Evolutionary conservation across 2,113 vertebrate genomes (phyloP), one percentile per base, ranked within the genome.

Genomic region (Marmota monax): DNA sequence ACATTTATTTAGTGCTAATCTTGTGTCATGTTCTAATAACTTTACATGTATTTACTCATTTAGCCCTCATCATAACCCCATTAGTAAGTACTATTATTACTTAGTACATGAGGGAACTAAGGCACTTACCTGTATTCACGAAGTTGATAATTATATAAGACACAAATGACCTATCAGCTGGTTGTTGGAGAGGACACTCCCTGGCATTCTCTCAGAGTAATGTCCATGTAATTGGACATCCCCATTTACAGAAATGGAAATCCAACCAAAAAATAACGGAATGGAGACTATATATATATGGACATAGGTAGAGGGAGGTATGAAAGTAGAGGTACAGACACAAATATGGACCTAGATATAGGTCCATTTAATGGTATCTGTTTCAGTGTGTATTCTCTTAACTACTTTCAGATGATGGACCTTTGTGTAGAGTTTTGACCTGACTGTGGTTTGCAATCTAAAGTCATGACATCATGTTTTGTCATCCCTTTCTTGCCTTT

Each of bases 401-500:
- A 32, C 48, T 22, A 5, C 29, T 84, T 48, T 34, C 10, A 58
- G 67, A 63, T 58, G 48, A 32, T 10, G 25, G 16, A 22, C 27
- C 4, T 11, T 84, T 25, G 39, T 10, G 6, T 34, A 13, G 22
- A 16, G 17, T n/a, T 92, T 63, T 34, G 39, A 37, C 1, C 10
- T 5, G 27, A 23, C 82, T 56, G 5, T 39, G n/a, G 27, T 51
- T 88, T 82, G 0, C 0, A 4, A 2, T 29, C 37, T 82, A 1
- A 79, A 45, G n/a, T 91, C 69, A 32, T 0, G 29, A 45, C 18
- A 48, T 1, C 67, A 6, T 42, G 67, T 92, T 73, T 89, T 58
- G 18, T 79, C 92, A 34, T 1, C 5, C 4, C 12, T 61, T 23
- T 85, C 2, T 94, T 94, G 84, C 20, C 89, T 94, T 98, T 74